Evolutionary conservation across 2,888 invertebrate species (phyloP).

Genomic region (Callosobruchus maculatus): DNA sequence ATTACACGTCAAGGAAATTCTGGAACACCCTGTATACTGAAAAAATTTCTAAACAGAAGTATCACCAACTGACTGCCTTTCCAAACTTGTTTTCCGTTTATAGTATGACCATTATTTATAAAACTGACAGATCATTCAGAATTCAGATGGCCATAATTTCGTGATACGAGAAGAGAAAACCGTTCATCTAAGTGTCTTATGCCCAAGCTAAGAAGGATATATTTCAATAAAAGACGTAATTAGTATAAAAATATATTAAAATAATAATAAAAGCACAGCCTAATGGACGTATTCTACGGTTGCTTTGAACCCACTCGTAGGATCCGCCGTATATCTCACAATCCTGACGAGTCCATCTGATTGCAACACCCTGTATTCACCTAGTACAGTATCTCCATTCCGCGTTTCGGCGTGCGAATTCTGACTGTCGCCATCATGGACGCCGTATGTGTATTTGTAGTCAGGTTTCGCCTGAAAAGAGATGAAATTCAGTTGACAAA

Average conservation of each 20-base stretch:
- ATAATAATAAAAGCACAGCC: not conserved
- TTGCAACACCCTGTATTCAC: slow-evolving; percentile 71
- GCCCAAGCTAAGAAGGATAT: no score
- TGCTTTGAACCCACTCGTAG: slow-evolving; percentile 70
- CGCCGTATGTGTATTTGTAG: slow-evolving; percentile 72
- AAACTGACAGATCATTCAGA: no score
- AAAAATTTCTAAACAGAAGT: no score
- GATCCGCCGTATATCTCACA: slow-evolving; percentile 72
- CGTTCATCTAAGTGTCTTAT: no score
- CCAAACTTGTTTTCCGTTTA: no score
- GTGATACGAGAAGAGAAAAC: no score
- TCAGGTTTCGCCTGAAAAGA: slow-evolving; percentile 64
- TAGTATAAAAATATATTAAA: not conserved
- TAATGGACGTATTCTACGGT: slow-evolving; percentile 38
- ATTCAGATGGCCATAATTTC: no score
- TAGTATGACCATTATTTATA: no score
- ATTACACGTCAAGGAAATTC: no score
- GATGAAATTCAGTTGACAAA: slow-evolving; percentile 1
- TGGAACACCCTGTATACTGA: no score
- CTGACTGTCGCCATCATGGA: slow-evolving; percentile 69
- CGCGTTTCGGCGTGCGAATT: slow-evolving; percentile 71
- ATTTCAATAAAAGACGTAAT: not conserved
- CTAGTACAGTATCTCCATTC: slow-evolving; percentile 67
- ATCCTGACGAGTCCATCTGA: slow-evolving; percentile 70
- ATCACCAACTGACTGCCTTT: no score